A percentile compares a stretch with the other conserved stretches of the same genome.
phyloP scores from a whole-genome alignment of 1,140 invertebrate species.

The Hylaeus volcanicus region DNA sequence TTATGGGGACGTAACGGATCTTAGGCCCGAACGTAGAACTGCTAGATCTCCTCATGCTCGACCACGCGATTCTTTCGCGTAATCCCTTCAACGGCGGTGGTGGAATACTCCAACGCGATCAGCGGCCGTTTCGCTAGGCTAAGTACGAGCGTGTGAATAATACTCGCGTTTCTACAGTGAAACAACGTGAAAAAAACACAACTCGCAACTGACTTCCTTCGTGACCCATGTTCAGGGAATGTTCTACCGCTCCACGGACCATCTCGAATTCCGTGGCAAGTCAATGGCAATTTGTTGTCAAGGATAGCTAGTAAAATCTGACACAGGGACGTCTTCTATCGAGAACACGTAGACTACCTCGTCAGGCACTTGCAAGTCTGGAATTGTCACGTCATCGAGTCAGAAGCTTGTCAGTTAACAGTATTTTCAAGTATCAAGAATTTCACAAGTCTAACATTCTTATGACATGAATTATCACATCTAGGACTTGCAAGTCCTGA shows the following conservation, averaged over 20 bases:
- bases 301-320: too few relatives aligned
- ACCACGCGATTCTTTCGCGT: neutral
- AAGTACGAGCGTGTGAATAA: neutral
- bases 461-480: too few relatives aligned
- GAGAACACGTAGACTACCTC: too few relatives aligned
- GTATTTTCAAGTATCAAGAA: too few relatives aligned
- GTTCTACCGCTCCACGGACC: neutral
- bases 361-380: neutral
- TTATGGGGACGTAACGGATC: conserved; percentile 4
- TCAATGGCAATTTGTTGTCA: too few relatives aligned
- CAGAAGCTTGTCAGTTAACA: too few relatives aligned
- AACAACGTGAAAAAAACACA: neutral
- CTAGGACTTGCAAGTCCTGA: too few relatives aligned
- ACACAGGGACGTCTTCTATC: too few relatives aligned
- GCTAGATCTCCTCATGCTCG: conserved; percentile 49
- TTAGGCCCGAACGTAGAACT: conserved; percentile 34
- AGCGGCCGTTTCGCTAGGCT: neutral
- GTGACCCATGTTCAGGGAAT: neutral
- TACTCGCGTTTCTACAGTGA: conserved; percentile 8
- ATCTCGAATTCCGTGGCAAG: too few relatives aligned
- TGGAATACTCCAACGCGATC: neutral
- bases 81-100: neutral
- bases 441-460: too few relatives aligned
- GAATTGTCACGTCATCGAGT: neutral
- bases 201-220: neutral